Evolutionary conservation across 2,888 invertebrate genomes (phyloP), one percentile per base, ranked within the genome.

Genomic region (Hypomecis atomaria): DNA sequence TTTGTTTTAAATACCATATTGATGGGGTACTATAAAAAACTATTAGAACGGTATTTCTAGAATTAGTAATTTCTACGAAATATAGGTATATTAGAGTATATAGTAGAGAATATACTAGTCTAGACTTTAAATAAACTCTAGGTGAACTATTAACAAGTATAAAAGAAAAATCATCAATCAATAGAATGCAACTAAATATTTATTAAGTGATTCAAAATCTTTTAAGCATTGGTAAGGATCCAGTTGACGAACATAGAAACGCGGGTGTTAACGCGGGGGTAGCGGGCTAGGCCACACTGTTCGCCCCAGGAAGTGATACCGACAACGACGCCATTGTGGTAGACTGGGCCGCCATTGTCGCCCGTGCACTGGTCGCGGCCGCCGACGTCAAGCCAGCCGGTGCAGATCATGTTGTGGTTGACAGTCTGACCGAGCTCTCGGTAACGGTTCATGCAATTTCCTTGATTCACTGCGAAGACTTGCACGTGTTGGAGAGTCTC

Each of bases 361-460:
- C 84, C 85, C 56, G 77, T 78, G 77, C 89, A 89, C 76, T 85
- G 84, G 66, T 84, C 88, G 34, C 87, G 85, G 23, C 88, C 87
- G 3, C 87, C 86, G 0, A 84, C 81, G 49, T 83, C 81, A 48
- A 86, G 71, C 79, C 78, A 81, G 4, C 86, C 88, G 6, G 85
- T 75, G 72, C 88, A 88, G 62, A 87, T 40, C 83, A 84, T 78
- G 66, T 77, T 79, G 38, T 64, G 71, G 8, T 76, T 80, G 44
- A 80, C 54, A 0, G 40, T 42, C 1, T 1, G 11, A 5, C 71
- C 63, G 0, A 65, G 36, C 3, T 44, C 1, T 0, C 52, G 48
- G 47, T 79, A 77, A 7, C 76, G 76, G 0, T 42, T 6, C 1
- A 45, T 54, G 64, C 82, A 81, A 0, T 48, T 62, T 2, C 11